These are phyloP conservation scores for Pemphigus obesinymphae DNA, from an alignment of 1,140 invertebrate species.

Conservation along the genomic window DNA sequence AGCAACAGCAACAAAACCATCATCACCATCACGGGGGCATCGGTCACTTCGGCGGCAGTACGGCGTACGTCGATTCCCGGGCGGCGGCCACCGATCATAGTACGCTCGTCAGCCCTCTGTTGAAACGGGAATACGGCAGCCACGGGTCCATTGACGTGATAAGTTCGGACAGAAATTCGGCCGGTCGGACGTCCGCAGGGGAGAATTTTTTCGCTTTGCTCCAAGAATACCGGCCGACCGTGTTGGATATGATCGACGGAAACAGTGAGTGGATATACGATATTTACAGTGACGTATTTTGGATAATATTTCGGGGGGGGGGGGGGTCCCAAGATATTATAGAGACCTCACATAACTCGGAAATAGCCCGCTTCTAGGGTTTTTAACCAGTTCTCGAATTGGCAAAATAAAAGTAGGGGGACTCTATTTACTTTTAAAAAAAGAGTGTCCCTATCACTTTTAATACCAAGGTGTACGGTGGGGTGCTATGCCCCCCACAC, in stretches of 20 bases:
- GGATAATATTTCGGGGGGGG: too few relatives aligned
- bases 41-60: constrained; percentile 5
- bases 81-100: neutral
- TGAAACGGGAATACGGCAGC: constrained; percentile 59
- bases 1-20: constrained; percentile 15
- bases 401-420: too few relatives aligned
- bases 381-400: too few relatives aligned
- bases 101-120: constrained; percentile 42
- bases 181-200: constrained; percentile 50
- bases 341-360: too few relatives aligned
- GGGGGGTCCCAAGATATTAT: too few relatives aligned
- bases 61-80: neutral
- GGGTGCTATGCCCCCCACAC: too few relatives aligned
- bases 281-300: neutral
- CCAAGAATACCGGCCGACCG: constrained; percentile 63
- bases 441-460: too few relatives aligned
- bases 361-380: too few relatives aligned
- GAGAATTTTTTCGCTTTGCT: constrained; percentile 77
- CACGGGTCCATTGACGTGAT: constrained; percentile 67
- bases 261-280: neutral
- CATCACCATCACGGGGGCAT: constrained; percentile 43
- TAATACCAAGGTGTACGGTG: too few relatives aligned
- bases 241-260: constrained; percentile 49
- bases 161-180: constrained; percentile 46
- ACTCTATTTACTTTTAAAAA: too few relatives aligned